phyloP scores from a whole-genome alignment of 2,113 vertebrate genomes.

The Caracal caracal region DNA sequence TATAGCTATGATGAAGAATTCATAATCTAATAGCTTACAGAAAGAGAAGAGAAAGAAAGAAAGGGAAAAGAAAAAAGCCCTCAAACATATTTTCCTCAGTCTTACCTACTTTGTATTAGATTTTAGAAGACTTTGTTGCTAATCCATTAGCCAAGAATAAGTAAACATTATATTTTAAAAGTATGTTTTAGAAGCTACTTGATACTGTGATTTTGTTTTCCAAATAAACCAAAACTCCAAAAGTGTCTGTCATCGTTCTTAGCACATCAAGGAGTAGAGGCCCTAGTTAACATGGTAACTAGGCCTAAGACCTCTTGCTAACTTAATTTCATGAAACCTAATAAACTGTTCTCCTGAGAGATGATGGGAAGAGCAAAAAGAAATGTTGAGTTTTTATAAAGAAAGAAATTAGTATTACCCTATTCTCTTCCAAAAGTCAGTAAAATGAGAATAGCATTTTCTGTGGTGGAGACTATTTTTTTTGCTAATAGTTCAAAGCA shows the following conservation, averaged over 20 bases:
- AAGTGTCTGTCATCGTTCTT: neutral
- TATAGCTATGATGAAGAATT: neutral
- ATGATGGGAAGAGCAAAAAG: neutral
- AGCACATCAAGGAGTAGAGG: neutral
- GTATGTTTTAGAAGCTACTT: neutral
- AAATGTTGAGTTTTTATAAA: neutral
- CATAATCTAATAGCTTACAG: neutral
- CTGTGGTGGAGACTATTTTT: neutral
- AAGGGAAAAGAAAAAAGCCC: neutral
- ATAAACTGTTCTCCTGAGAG: neutral
- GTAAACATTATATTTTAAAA: neutral
- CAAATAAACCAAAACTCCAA: neutral
- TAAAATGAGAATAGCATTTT: slow-evolving; percentile 50
- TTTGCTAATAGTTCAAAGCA: slow-evolving; percentile 22
- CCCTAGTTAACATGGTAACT: neutral
- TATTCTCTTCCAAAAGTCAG: slow-evolving; percentile 20
- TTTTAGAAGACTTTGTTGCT: neutral
- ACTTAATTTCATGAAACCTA: slow-evolving; percentile 26
- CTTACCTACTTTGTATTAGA: neutral
- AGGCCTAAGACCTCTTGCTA: neutral
- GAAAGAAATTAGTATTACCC: neutral
- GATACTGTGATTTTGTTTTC: neutral
- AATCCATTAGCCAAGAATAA: neutral
- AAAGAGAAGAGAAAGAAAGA: neutral
- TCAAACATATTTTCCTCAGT: neutral